Evolutionary conservation across 1,140 invertebrate species (phyloP).

Genomic region (Aphaenogaster rudis): DNA sequence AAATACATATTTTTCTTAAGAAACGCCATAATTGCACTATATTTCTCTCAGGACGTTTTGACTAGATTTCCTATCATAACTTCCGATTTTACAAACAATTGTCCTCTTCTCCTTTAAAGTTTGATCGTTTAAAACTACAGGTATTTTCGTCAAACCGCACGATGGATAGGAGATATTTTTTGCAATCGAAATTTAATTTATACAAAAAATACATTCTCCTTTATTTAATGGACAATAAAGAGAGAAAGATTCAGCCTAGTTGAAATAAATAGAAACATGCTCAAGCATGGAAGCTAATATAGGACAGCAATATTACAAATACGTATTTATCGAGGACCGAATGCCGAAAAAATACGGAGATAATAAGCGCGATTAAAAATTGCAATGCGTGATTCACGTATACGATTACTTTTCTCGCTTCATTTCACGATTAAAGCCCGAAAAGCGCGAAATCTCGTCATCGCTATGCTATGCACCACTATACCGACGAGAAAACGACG

Average conservation of each 20-base stretch:
- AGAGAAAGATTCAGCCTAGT: slow-evolving; percentile 32
- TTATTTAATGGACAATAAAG: not conserved
- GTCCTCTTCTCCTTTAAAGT: not conserved
- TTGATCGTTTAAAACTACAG: slow-evolving; percentile 17
- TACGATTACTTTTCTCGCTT: not conserved
- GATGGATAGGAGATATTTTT: not conserved
- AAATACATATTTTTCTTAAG: slow-evolving; percentile 38
- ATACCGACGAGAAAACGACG: slow-evolving; percentile 5
- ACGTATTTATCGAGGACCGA: not conserved
- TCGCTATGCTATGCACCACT: not conserved
- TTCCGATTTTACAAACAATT: slow-evolving; percentile 5
- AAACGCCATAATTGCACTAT: slow-evolving; percentile 24
- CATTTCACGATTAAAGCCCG: not conserved
- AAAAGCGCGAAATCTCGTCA: not conserved
- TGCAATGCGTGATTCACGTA: not conserved
- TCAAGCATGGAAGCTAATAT: slow-evolving; percentile 37
- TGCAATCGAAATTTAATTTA: not conserved
- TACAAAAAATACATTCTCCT: not conserved
- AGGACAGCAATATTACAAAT: not conserved
- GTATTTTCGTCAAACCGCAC: not conserved
- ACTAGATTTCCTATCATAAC: slow-evolving; percentile 67
- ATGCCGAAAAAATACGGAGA: not conserved
- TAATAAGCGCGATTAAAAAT: slow-evolving; percentile 23
- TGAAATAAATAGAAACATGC: slow-evolving; percentile 16
- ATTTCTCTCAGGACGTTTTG: slow-evolving; percentile 53